These are phyloP conservation scores for Anorthoa munda DNA, from an alignment of 2,888 invertebrate species.

Conservation along the genomic window DNA sequence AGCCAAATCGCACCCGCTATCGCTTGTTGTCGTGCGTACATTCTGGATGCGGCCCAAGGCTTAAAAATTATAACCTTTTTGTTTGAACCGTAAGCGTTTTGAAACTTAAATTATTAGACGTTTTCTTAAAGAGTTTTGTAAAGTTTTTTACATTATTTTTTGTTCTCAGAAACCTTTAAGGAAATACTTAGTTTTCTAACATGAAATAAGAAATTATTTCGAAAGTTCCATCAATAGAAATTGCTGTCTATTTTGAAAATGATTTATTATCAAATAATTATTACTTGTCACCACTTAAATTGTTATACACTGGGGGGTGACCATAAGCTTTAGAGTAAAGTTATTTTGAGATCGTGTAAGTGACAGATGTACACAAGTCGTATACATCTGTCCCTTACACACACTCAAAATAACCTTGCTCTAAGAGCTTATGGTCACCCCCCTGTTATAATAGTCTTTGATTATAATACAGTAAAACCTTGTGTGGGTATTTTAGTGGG, in stretches of 20 bases:
- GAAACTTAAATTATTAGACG: constrained; percentile 50
- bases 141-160: not conserved
- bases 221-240: not conserved
- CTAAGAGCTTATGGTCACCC: no score
- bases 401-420: no score
- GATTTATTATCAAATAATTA: not conserved
- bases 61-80: constrained; percentile 52
- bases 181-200: not conserved
- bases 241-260: not conserved
- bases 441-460: no score
- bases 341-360: no score
- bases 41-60: constrained; percentile 5
- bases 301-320: no score
- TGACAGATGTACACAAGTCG: no score
- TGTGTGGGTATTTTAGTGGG: no score
- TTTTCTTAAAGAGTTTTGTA: constrained; percentile 31
- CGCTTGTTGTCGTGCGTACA: not conserved
- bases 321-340: no score
- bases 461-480: no score
- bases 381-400: no score
- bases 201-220: not conserved
- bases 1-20: not conserved
- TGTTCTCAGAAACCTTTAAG: not conserved
- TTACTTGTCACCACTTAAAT: not conserved
- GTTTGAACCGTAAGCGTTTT: constrained; percentile 12